Evolutionary conservation across 2,888 invertebrate species (phyloP).

Genomic region (Eristalis arbustorum): DNA sequence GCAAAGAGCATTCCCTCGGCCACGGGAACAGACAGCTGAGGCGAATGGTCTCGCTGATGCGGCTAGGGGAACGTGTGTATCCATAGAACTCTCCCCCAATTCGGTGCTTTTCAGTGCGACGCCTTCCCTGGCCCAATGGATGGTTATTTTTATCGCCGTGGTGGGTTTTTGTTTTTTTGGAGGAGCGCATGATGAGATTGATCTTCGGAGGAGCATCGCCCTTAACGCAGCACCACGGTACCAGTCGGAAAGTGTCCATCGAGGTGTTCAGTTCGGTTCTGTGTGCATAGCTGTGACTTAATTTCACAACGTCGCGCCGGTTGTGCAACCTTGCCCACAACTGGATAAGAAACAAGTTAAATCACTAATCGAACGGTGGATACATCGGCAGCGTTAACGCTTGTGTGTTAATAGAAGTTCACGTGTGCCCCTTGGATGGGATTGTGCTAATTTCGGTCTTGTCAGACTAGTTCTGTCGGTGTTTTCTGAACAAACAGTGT

Average conservation of each 20-base stretch:
- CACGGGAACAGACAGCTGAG: not conserved
- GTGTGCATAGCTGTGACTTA: not conserved
- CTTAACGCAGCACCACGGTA: slow-evolving; percentile 49
- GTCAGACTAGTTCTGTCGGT: not conserved
- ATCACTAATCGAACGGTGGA: not conserved
- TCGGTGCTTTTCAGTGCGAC: slow-evolving; percentile 13
- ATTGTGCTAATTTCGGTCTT: slow-evolving; percentile 24
- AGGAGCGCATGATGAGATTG: slow-evolving; percentile 60
- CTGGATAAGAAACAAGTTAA: slow-evolving; percentile 4
- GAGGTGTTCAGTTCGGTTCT: slow-evolving; percentile 63
- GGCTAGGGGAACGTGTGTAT: slow-evolving; percentile 37
- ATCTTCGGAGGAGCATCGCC: slow-evolving; percentile 58
- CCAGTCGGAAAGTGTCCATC: slow-evolving; percentile 67
- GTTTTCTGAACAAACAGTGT: not conserved
- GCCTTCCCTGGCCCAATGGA: slow-evolving; percentile 56
- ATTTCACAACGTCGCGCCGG: slow-evolving; percentile 24
- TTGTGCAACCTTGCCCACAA: not conserved
- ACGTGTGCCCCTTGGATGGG: slow-evolving; percentile 16
- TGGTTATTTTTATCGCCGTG: slow-evolving; percentile 68
- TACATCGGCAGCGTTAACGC: not conserved
- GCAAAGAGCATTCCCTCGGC: slow-evolving; percentile 42
- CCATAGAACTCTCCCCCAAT: slow-evolving; percentile 51
- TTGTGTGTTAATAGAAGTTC: slow-evolving; percentile 54
- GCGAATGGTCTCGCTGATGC: slow-evolving; percentile 10
- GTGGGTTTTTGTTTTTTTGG: slow-evolving; percentile 44